Evolutionary conservation across 23 tunicate species (phyloP).

Genomic region (Botrylloides violaceus): DNA sequence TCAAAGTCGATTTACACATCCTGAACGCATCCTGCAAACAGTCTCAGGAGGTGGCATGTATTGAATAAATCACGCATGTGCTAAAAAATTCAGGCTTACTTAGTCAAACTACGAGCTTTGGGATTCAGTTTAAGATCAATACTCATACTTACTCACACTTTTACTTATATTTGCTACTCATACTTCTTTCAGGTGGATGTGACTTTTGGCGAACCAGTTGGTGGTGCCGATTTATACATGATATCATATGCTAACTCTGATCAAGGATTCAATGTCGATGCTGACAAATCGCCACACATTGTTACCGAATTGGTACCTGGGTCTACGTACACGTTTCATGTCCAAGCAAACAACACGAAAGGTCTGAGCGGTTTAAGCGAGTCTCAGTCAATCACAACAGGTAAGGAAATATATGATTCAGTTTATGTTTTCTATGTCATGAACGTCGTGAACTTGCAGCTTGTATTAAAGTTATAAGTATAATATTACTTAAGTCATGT

Average conservation of each 20-base stretch:
- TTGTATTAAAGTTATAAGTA: too few relatives aligned
- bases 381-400: slow-evolving; percentile 5
- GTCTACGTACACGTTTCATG: slow-evolving; percentile 24
- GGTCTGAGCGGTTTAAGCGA: neutral
- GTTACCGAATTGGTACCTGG: slow-evolving; percentile 31
- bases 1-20: too few relatives aligned
- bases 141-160: too few relatives aligned
- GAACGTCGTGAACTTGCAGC: too few relatives aligned
- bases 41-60: too few relatives aligned
- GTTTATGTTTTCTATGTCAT: neutral
- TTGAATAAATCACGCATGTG: too few relatives aligned
- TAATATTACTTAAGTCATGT: too few relatives aligned
- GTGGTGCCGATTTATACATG: slow-evolving; percentile 21
- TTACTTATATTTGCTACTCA: too few relatives aligned
- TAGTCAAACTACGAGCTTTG: too few relatives aligned
- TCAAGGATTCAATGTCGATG: neutral
- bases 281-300: neutral
- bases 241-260: neutral
- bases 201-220: slow-evolving; percentile 3
- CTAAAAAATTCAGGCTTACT: too few relatives aligned
- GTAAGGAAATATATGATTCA: neutral
- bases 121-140: too few relatives aligned
- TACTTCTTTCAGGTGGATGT: slow-evolving; percentile 19
- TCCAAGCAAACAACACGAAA: neutral
- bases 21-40: too few relatives aligned